phyloP scores from a whole-genome alignment of 1,140 invertebrate genomes.

The Hetaerina americana region DNA sequence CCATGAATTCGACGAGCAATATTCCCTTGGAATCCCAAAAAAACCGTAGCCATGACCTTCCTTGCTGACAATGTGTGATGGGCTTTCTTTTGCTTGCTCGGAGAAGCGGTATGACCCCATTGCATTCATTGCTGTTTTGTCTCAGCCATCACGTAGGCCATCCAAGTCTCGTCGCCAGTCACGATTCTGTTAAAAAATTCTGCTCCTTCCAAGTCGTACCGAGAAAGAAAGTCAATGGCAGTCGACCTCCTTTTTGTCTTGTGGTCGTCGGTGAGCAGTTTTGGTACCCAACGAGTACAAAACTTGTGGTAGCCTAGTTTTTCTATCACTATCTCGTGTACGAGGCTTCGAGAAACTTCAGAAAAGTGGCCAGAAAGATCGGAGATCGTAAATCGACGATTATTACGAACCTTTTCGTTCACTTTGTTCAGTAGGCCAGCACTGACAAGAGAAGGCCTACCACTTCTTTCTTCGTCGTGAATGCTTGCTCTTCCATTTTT shows the following conservation, averaged over 20 bases:
- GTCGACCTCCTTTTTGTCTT: constrained; percentile 9
- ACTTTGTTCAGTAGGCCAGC: constrained; percentile 14
- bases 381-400: constrained; percentile 6
- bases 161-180: constrained; percentile 22
- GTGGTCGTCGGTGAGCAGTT: constrained; percentile 16
- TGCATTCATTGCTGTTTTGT: constrained; percentile 17
- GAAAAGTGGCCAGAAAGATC: constrained; percentile 7
- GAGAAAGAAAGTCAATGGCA: constrained; percentile 10
- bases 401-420: constrained; percentile 7
- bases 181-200: constrained; percentile 16
- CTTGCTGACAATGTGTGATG: constrained; percentile 7
- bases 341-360: neutral
- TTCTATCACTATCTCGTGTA: constrained; percentile 9
- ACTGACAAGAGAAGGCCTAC: constrained; percentile 14
- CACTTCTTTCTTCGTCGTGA: constrained; percentile 15
- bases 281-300: constrained; percentile 16
- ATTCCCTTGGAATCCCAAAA: constrained; percentile 12
- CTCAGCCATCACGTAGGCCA: constrained; percentile 18
- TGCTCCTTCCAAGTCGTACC: constrained; percentile 12
- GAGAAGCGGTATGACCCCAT: neutral
- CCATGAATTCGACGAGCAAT: constrained; percentile 13
- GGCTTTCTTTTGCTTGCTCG: constrained; percentile 8
- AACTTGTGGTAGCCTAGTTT: constrained; percentile 11
- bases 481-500: constrained; percentile 8
- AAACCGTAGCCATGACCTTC: constrained; percentile 18